These are phyloP conservation scores for Nemapogon koenigi DNA, from an alignment of 2,888 invertebrate genomes.

Conservation along the genomic window DNA sequence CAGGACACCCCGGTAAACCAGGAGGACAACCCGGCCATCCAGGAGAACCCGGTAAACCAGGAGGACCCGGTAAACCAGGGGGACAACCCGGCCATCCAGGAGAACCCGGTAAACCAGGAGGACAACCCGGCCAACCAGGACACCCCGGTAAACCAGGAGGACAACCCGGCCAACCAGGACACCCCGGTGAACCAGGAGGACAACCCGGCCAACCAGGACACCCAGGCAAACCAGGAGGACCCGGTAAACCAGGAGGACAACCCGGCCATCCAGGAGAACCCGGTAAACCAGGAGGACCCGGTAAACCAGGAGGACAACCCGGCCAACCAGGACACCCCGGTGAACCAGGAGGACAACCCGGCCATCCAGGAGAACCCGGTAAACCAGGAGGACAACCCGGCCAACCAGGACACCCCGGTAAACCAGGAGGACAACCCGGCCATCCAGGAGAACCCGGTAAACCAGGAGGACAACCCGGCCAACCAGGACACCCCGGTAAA, in stretches of 20 bases:
- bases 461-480: not conserved
- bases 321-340: conserved; percentile 3
- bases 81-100: conserved; percentile 36
- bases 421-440: conserved; percentile 1
- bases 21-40: conserved; percentile 14
- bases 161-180: conserved; percentile 11
- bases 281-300: conserved; percentile 8
- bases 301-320: conserved; percentile 1
- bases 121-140: conserved; percentile 11
- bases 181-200: conserved; percentile 3
- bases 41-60: conserved; percentile 26
- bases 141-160: conserved; percentile 17
- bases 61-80: conserved; percentile 23
- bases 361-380: conserved; percentile 5
- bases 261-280: conserved; percentile 16
- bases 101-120: conserved; percentile 11
- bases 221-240: conserved; percentile 8
- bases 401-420: conserved; percentile 3
- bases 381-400: conserved; percentile 3
- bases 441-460: conserved; percentile 2
- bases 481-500: conserved; percentile 11
- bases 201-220: conserved; percentile 8
- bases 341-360: conserved; percentile 4
- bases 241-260: conserved; percentile 15
- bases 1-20: conserved; percentile 15